phyloP scores from a whole-genome alignment of 2,113 vertebrate species.

The Mesoclemmys tuberculata region DNA sequence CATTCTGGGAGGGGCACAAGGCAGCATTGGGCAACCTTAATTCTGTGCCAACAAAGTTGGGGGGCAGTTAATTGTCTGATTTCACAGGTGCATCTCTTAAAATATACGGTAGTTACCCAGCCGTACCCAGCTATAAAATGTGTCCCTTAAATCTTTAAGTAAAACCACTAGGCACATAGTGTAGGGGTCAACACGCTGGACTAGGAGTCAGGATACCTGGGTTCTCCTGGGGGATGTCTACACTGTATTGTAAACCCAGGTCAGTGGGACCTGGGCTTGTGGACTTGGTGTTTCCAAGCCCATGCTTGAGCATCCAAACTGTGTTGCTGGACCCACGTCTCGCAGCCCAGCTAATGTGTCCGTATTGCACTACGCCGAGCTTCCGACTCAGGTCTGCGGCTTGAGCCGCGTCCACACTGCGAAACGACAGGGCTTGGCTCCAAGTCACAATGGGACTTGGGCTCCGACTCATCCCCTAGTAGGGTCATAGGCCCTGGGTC shows the following conservation, averaged over 20 bases:
- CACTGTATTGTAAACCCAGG: neutral
- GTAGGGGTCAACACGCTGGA: neutral
- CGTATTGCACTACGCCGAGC: neutral
- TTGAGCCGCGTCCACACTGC: neutral
- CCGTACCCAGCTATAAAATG: neutral
- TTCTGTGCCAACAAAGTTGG: neutral
- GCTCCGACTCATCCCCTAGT: neutral
- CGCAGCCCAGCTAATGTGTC: neutral
- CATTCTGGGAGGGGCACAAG: neutral
- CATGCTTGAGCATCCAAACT: neutral
- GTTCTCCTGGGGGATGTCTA: neutral
- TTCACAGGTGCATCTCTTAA: neutral
- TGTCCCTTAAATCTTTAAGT: neutral
- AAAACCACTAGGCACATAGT: neutral
- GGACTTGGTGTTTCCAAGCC: neutral
- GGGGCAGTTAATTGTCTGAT: neutral
- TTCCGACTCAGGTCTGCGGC: neutral
- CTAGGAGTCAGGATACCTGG: neutral
- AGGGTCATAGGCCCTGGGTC: no score
- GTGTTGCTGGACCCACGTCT: neutral
- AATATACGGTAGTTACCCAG: neutral
- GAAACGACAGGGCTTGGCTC: neutral
- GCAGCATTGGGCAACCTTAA: neutral
- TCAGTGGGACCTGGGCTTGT: neutral
- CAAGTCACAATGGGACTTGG: neutral